A percentile compares a stretch with the other conserved stretches of the same genome.
These are phyloP conservation scores for Cariama cristata DNA, from an alignment of 2,113 vertebrate species.

Conservation along the genomic window DNA sequence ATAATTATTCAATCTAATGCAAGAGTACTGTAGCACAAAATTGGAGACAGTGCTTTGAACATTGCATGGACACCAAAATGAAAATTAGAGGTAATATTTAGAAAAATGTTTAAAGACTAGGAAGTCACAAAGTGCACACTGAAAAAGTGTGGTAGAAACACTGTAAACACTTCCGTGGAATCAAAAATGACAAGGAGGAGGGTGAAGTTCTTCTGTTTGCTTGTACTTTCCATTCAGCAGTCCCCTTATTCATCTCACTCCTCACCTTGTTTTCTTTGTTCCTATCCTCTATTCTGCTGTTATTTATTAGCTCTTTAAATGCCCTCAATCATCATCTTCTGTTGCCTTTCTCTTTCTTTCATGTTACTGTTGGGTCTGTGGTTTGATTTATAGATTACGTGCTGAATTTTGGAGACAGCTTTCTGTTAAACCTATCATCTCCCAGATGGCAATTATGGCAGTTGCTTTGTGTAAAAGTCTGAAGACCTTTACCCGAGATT, in stretches of 20 bases:
- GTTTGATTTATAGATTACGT: not conserved
- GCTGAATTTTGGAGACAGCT: not conserved
- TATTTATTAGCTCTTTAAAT: not conserved
- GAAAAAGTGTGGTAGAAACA: not conserved
- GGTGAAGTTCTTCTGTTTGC: not conserved
- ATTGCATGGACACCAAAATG: not conserved
- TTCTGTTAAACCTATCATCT: not conserved
- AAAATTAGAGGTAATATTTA: not conserved
- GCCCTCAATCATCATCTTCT: not conserved
- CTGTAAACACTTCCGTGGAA: not conserved
- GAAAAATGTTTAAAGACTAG: not conserved
- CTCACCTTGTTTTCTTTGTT: not conserved
- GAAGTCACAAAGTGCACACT: not conserved
- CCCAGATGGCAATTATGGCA: not conserved
- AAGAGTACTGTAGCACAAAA: not conserved
- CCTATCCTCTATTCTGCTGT: not conserved
- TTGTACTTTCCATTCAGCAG: not conserved
- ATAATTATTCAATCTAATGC: not conserved
- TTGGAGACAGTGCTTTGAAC: not conserved
- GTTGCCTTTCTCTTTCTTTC: not conserved
- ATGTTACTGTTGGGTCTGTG: not conserved
- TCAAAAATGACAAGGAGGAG: not conserved
- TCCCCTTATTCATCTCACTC: not conserved
- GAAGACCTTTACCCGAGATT: slow-evolving; percentile 7
- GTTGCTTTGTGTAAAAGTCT: not conserved